A percentile compares a stretch with the other conserved stretches of the same genome.
phyloP scores from a whole-genome alignment of 2,797 vertebrate species.

The Orientallactaga sibirica region DNA sequence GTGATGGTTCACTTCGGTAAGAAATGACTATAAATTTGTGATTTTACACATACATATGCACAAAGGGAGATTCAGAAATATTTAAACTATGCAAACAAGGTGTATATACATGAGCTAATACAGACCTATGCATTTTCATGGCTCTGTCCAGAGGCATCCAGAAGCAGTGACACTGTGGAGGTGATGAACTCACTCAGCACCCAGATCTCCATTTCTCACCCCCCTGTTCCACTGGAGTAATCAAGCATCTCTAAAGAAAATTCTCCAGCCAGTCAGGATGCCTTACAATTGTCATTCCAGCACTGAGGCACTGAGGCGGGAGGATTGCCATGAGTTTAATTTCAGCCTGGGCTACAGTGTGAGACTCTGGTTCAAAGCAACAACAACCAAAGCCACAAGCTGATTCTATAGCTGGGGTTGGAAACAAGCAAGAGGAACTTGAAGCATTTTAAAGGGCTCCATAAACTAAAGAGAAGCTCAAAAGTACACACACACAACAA shows the following conservation, averaged over 20 bases:
- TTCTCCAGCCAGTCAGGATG: no score
- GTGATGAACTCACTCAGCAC: no score
- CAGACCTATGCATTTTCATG: background rate
- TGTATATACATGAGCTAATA: background rate
- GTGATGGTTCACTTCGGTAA: background rate
- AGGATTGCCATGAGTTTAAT: no score
- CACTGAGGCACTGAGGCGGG: no score
- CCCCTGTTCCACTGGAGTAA: background rate
- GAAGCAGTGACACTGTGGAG: background rate
- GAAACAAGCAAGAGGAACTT: background rate
- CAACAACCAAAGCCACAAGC: no score
- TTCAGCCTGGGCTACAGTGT: no score
- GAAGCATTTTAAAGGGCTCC: background rate
- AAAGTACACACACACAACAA: background rate
- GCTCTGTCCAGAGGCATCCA: background rate
- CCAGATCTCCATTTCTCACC: background rate
- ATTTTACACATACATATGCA: background rate
- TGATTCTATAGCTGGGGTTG: background rate
- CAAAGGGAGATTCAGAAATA: background rate
- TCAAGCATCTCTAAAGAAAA: background rate
- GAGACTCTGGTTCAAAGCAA: no score
- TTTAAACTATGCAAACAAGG: background rate
- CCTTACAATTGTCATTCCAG: no score
- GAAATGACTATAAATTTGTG: background rate
- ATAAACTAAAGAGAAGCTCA: background rate